A percentile compares a stretch with the other conserved stretches of the same genome.
Conservation (phyloP, 2,113 vertebrate species). For the Myanophis thanlyinensis region DNA sequence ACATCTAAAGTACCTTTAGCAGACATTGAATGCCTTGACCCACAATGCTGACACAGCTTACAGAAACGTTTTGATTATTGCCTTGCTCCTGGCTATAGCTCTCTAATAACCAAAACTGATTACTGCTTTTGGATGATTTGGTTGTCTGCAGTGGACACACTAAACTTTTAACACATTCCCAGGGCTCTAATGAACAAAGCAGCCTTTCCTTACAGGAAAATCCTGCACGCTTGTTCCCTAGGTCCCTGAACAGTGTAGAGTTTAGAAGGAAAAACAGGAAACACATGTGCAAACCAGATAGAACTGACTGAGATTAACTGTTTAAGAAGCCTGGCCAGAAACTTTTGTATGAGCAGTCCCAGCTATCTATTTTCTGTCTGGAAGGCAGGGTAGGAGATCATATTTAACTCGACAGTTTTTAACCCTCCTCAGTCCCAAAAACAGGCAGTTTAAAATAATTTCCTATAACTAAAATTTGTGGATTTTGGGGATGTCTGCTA, state of each 20-base stretch:
- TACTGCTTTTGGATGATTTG: slow-evolving; percentile 41
- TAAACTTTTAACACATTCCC: slow-evolving; percentile 82
- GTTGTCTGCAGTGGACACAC: slow-evolving; percentile 52
- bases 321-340: slow-evolving; percentile 54
- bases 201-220: slow-evolving; percentile 81
- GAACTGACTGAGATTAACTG: slow-evolving; percentile 58
- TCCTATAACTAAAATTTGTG: neutral
- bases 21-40: slow-evolving; percentile 1
- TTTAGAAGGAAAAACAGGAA: slow-evolving; percentile 88
- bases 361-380: slow-evolving; percentile 45
- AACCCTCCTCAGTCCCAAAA: slow-evolving; percentile 1
- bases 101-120: slow-evolving; percentile 47
- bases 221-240: slow-evolving; percentile 68
- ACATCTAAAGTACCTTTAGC: slow-evolving; percentile 36
- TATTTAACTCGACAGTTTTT: slow-evolving; percentile 22
- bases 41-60: neutral
- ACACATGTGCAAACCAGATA: slow-evolving; percentile 82
- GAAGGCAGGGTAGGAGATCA: neutral
- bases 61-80: neutral
- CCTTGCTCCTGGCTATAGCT: slow-evolving; percentile 18
- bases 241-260: slow-evolving; percentile 61
- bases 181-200: slow-evolving; percentile 81
- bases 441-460: neutral
- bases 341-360: slow-evolving; percentile 51
- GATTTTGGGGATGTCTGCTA: neutral